Conservation (phyloP, 2,888 invertebrate species). For the Meandrusa payeni region DNA sequence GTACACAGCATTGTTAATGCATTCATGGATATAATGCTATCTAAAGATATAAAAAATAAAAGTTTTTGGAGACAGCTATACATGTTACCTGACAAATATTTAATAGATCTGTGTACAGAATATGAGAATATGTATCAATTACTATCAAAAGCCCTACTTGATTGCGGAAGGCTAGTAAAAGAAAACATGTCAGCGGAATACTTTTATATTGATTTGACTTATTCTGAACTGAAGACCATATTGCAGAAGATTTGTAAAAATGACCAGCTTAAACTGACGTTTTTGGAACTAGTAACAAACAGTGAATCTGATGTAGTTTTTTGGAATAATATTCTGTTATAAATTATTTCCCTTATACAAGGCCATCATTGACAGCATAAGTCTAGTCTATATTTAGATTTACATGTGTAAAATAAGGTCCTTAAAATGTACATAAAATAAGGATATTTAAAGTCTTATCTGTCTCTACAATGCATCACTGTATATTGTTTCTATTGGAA, state of each 20-base stretch:
- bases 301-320: conserved; percentile 59
- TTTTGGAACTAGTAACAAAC: conserved; percentile 63
- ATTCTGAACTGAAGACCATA: conserved; percentile 65
- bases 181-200: conserved; percentile 58
- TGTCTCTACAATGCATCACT: too few species aligned
- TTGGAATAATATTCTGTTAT: conserved; percentile 58
- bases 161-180: conserved; percentile 56
- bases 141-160: conserved; percentile 56
- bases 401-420: too few species aligned
- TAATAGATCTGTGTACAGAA: conserved; percentile 51
- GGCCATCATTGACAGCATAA: too few species aligned
- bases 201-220: conserved; percentile 73
- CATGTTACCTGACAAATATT: conserved; percentile 42
- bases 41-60: conserved; percentile 42
- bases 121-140: conserved; percentile 49
- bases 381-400: too few species aligned
- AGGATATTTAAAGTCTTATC: too few species aligned
- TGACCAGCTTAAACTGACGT: conserved; percentile 55
- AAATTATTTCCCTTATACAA: too few species aligned
- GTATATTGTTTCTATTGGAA: too few species aligned
- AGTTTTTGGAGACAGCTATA: conserved; percentile 58
- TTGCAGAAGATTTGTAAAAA: conserved; percentile 61
- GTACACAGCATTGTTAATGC: conserved; percentile 39
- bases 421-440: too few species aligned
- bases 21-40: conserved; percentile 42